Conservation (phyloP, 2,797 vertebrate genomes). For the Meda fulgida region DNA sequence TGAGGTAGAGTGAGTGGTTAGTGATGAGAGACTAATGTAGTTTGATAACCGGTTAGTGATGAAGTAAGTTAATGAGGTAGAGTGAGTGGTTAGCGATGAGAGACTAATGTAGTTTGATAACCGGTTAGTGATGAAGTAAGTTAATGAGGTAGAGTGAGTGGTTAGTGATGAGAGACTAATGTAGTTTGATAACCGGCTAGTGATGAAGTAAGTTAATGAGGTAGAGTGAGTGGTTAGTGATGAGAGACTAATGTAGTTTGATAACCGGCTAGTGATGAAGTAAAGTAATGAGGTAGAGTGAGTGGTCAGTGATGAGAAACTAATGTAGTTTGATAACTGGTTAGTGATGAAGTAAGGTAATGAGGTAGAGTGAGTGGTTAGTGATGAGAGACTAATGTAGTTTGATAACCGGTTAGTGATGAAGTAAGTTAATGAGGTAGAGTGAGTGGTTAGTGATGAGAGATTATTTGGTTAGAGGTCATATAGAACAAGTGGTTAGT, state of each 20-base stretch:
- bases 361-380: background rate
- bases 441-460: background rate
- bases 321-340: too few species aligned
- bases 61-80: too few species aligned
- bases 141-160: too few species aligned
- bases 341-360: background rate
- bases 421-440: background rate
- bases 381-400: background rate
- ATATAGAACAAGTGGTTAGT: background rate
- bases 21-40: background rate
- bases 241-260: too few species aligned
- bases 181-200: too few species aligned
- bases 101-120: too few species aligned
- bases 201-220: too few species aligned
- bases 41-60: too few species aligned
- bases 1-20: background rate
- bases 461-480: background rate
- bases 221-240: background rate
- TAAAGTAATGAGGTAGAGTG: too few species aligned
- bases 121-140: too few species aligned
- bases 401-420: too few species aligned
- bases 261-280: too few species aligned
- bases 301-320: background rate
- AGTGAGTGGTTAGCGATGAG: background rate
- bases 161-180: background rate